phyloP scores from a whole-genome alignment of 2,888 invertebrate genomes.

The Linnaemya tessellans region DNA sequence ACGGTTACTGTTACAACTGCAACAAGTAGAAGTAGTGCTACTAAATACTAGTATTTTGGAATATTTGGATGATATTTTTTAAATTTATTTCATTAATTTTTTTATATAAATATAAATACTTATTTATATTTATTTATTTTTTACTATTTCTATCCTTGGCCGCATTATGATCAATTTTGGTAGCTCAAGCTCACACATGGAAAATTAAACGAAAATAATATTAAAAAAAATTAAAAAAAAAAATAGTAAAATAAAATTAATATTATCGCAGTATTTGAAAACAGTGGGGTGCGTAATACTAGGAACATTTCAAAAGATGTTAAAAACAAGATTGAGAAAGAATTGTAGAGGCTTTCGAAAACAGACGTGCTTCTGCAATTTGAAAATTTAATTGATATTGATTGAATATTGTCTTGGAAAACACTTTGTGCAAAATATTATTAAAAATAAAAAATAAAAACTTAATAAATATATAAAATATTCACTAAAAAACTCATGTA shows the following conservation, averaged over 20 bases:
- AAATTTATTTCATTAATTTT: conserved; percentile 28
- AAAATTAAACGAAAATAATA: conserved; percentile 38
- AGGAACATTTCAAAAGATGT: not conserved
- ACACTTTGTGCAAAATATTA: too few relatives aligned
- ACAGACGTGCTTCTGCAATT: too few relatives aligned
- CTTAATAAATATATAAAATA: not conserved
- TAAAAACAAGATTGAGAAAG: not conserved
- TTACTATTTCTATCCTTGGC: conserved; percentile 73
- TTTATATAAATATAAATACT: not conserved
- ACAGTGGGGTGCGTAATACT: conserved; percentile 6
- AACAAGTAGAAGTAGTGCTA: not conserved
- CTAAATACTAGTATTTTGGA: conserved; percentile 18
- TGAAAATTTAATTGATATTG: too few relatives aligned
- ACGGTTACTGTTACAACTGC: conserved; percentile 1
- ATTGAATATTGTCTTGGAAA: too few relatives aligned
- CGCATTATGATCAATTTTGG: conserved; percentile 73
- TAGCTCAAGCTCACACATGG: conserved; percentile 65
- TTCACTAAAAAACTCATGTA: not conserved
- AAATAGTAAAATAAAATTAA: conserved; percentile 32
- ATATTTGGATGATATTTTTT: conserved; percentile 37
- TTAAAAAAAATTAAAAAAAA: not conserved
- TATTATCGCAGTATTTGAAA: not conserved
- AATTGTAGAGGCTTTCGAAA: too few relatives aligned
- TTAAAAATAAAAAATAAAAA: not conserved
- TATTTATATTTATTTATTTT: too few relatives aligned